phyloP scores from a whole-genome alignment of 2,113 vertebrate species.

The Ammodytes marinus region DNA sequence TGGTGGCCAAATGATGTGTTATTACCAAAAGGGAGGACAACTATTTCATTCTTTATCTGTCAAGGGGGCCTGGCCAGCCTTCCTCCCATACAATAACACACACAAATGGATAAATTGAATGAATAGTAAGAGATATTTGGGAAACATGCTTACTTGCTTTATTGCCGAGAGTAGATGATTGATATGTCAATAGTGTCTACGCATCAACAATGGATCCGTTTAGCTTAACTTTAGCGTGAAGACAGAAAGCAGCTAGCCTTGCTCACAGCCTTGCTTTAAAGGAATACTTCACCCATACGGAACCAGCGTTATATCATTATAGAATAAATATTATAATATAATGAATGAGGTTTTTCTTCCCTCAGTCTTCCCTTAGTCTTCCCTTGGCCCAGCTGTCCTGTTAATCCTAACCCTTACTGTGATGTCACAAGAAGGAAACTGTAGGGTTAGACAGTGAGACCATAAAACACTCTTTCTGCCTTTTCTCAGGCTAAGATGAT shows the following conservation, averaged over 20 bases:
- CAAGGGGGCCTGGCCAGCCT: slow-evolving; percentile 7
- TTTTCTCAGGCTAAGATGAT: no score
- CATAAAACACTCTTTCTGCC: no score
- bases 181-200: neutral
- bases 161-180: neutral
- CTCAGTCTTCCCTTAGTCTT: no score
- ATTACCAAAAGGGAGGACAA: slow-evolving; percentile 40
- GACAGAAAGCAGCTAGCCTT: neutral
- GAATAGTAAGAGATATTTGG: neutral
- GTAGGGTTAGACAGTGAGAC: no score
- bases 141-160: slow-evolving; percentile 1
- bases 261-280: neutral
- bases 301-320: no score
- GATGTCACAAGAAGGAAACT: no score
- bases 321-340: no score
- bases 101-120: neutral
- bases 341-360: no score
- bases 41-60: slow-evolving; percentile 40
- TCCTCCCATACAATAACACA: slow-evolving; percentile 6
- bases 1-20: slow-evolving; percentile 55
- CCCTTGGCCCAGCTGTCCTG: no score
- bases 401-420: no score
- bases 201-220: neutral
- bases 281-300: no score
- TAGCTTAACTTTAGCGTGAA: neutral